These are phyloP conservation scores for Jacana jacana DNA, from an alignment of 2,113 vertebrate genomes.

Conservation along the genomic window DNA sequence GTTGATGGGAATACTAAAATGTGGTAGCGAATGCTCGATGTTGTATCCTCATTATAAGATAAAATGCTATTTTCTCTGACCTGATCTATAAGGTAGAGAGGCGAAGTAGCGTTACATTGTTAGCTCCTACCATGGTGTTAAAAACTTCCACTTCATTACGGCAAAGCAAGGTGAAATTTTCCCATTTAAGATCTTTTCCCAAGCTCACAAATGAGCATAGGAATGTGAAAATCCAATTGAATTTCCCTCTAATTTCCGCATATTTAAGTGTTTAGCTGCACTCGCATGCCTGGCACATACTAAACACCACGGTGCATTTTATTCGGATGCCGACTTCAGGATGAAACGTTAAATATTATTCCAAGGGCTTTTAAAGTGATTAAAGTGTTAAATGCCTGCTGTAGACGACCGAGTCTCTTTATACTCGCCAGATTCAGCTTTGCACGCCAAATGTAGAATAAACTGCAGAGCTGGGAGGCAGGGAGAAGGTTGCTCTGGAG, in stretches of 20 bases:
- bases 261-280: slow-evolving; percentile 26
- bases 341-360: slow-evolving; percentile 64
- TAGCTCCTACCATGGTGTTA: slow-evolving; percentile 28
- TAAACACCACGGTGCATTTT: not conserved
- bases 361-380: slow-evolving; percentile 60
- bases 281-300: not conserved
- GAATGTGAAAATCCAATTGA: slow-evolving; percentile 36
- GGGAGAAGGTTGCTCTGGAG: not conserved
- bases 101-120: slow-evolving; percentile 37
- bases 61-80: slow-evolving; percentile 78
- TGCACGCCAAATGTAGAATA: slow-evolving; percentile 46
- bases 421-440: slow-evolving; percentile 36
- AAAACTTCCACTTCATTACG: slow-evolving; percentile 43
- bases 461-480: slow-evolving; percentile 22
- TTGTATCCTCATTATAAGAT: slow-evolving; percentile 77
- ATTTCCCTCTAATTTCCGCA: slow-evolving; percentile 33
- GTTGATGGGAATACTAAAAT: slow-evolving; percentile 80
- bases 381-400: slow-evolving; percentile 68
- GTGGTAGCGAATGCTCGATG: slow-evolving; percentile 62
- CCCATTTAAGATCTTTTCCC: not conserved
- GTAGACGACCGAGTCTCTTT: slow-evolving; percentile 26
- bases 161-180: slow-evolving; percentile 36
- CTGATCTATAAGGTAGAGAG: slow-evolving; percentile 66
- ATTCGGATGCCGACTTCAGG: not conserved
- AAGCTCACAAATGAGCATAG: slow-evolving; percentile 23